Evolutionary conservation across 2,113 vertebrate species (phyloP), one percentile per base, ranked within the genome.

Genomic region (Leptosomus discolor): DNA sequence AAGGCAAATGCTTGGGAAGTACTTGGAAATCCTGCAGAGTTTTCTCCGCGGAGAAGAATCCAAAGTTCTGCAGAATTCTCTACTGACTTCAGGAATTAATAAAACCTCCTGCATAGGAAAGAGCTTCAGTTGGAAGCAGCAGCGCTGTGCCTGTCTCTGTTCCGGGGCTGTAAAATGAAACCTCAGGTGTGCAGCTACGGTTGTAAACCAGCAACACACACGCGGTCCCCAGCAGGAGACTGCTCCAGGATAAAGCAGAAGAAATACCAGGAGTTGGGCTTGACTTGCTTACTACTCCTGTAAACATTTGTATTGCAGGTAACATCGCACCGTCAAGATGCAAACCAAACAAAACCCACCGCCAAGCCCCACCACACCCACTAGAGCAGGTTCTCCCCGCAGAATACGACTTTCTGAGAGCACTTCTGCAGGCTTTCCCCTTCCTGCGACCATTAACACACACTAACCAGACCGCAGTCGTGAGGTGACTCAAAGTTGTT

Each of bases 161-260:
- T 46, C 18, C 51, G 30, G 41, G 71, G 26, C 23, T 14, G 11
- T 8, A 23, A 41, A 39, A 29, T 5, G 19, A n/a, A 41, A n/a
- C 29, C 41, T 39, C 8, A 3, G 26, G 39, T 32, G 12, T 13
- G 21, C 34, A 36, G 37, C 39, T 43, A 39, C n/a, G n/a, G n/a
- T n/a, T n/a, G n/a, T n/a, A 22, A 17, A 10, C 3, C n/a, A 16
- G 5, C n/a, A n/a, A n/a, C 11, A 27, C 4, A 1, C 1, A 1
- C 9, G 3, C 5, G 7, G 23, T 27, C 13, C 60, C n/a, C 23
- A 5, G n/a, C 9, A 19, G 15, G 50, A 32, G 29, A 39, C 41
- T 16, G 22, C 50, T 54, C 34, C 41, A 18, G 22, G 7, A 27
- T 15, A 57, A 34, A n/a, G 43, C 36, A 30, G 34, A 39, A 53